These are phyloP conservation scores for Atopsyche davidsoni DNA, from an alignment of 1,140 invertebrate genomes.

Conservation along the genomic window DNA sequence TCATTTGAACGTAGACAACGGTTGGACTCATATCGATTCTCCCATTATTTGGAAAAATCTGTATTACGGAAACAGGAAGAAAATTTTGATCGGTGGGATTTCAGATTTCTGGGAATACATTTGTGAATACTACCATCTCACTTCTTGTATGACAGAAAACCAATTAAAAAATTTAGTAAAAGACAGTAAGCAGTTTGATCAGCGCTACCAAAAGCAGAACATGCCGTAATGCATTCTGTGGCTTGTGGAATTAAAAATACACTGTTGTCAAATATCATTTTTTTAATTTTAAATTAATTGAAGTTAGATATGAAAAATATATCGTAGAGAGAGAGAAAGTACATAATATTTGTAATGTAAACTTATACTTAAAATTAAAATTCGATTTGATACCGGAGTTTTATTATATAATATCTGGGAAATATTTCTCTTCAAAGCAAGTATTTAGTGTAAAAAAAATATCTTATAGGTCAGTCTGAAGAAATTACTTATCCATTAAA, in stretches of 20 bases:
- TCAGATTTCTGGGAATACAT: constrained; percentile 51
- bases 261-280: constrained; percentile 6
- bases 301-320: constrained; percentile 32
- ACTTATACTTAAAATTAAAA: no score
- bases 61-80: constrained; percentile 43
- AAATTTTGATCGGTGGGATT: constrained; percentile 47
- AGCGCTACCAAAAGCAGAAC: not conserved
- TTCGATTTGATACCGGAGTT: no score
- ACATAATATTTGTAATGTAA: no score
- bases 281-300: constrained; percentile 28
- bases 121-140: constrained; percentile 50
- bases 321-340: constrained; percentile 26
- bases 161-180: constrained; percentile 40
- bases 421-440: no score
- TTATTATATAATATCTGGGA: no score
- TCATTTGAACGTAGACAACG: constrained; percentile 42
- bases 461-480: no score
- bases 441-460: no score
- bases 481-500: no score
- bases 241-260: constrained; percentile 9
- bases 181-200: constrained; percentile 36
- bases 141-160: constrained; percentile 38
- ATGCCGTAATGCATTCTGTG: no score
- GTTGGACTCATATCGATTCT: constrained; percentile 45
- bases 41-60: constrained; percentile 50